A percentile compares a stretch with the other conserved stretches of the same genome.
These are phyloP conservation scores for Coluber constrictor DNA, from an alignment of 2,797 vertebrate genomes.

Conservation along the genomic window DNA sequence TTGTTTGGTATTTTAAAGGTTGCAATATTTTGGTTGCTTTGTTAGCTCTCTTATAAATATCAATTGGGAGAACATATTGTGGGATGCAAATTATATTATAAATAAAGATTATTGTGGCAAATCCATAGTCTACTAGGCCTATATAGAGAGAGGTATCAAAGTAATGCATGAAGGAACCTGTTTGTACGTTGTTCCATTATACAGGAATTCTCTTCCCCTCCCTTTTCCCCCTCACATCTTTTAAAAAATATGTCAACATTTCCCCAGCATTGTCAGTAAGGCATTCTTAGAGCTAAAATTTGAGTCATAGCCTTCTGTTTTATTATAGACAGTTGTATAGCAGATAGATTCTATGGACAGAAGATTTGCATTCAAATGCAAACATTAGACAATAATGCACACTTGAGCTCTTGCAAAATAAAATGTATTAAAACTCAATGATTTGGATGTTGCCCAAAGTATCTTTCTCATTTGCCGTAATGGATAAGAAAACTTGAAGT, in stretches of 20 bases:
- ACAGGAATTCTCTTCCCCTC: background rate
- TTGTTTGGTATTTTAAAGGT: background rate
- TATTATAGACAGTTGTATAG: background rate
- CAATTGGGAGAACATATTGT: background rate
- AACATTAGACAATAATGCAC: slow-evolving; percentile 19
- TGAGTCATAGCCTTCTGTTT: background rate
- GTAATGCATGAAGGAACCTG: background rate
- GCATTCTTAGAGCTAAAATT: background rate
- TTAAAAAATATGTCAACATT: background rate
- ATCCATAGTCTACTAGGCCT: background rate
- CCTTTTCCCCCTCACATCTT: background rate
- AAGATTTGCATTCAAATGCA: slow-evolving; percentile 29
- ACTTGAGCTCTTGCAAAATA: slow-evolving; percentile 25
- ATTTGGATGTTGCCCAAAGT: slow-evolving; percentile 19
- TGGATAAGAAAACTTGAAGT: background rate
- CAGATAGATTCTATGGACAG: background rate
- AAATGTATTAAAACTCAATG: slow-evolving; percentile 6
- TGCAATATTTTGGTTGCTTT: background rate
- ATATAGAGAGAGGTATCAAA: background rate
- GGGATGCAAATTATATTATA: background rate
- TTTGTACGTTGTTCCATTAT: background rate
- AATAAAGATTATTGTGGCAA: background rate
- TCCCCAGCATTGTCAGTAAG: background rate
- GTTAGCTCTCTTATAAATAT: background rate
- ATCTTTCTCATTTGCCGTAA: background rate